Base-by-base conservation (phyloP, 2,113 vertebrate genomes). In the Leuciscus idus region DNA sequence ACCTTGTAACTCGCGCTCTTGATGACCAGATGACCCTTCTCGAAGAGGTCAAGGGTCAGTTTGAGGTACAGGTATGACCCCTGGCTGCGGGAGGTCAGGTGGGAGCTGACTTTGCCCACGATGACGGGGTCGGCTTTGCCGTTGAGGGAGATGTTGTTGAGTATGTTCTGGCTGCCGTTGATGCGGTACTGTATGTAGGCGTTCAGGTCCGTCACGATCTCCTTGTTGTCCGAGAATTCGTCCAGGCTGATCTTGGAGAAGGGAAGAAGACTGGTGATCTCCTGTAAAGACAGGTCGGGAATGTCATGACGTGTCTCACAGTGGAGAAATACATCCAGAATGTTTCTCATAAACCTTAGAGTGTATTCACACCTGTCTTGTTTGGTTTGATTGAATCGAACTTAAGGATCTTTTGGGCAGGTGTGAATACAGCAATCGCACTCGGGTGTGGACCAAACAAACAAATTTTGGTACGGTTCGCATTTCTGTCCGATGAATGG, bases 1-100 rank as follows among this genome's bases (percentile, higher is more conserved):
- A 99, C 98, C 92, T 99, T 99, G 94, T 98, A 99, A 94, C 98
- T 98, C 84, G 97, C 95, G 5, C 98, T 99, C 93, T 99, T 99
- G 89, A 99, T 98, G 84, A 99, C 98, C 78, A 99, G 90, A 90
- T 99, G 97, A 83, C 98, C 98, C 87, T 94, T 96, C 85, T 99
- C 97, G 73, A 99, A 98, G 88, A 99, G 97, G 93, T 99, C 98
- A 89, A 99, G 90, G 23, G 97, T 99, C 90, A 99, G 95, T 87
- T 99, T 99, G 90, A 99, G 94, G 93, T 99, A 99, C 88, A 99
- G 96, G 46, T 98, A 99, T 77, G 98, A 99, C 72, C 98, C 98
- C 70, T 97, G 96, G 93, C 98, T 99, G 87, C 96, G 96, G 82
- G 95, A 95, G 88, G 97, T 96, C 92, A 99, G 94, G 94, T 99